Evolutionary conservation across 2,113 vertebrate genomes (phyloP).

Genomic region (Syngnathoides biaculeatus): DNA sequence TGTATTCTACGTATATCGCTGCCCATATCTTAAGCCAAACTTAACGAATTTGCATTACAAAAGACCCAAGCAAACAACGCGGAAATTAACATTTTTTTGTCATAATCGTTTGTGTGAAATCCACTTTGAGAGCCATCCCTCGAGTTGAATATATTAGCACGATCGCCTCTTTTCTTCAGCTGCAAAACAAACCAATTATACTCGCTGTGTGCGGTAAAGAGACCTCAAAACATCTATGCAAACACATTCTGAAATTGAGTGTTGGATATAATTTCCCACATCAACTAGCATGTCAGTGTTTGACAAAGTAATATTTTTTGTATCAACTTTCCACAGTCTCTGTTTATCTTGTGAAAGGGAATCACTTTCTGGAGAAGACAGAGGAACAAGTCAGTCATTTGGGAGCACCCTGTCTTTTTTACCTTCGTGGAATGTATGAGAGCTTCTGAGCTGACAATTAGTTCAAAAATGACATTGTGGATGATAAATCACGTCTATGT

Average conservation of each 20-base stretch:
- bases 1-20: not conserved
- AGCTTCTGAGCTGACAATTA: not conserved
- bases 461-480: not conserved
- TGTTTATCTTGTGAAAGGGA: conserved; percentile 12
- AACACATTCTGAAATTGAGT: conserved; percentile 18
- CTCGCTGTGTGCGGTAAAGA: conserved; percentile 33
- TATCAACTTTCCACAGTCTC: conserved; percentile 6
- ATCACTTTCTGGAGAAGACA: conserved; percentile 4
- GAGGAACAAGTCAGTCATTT: conserved; percentile 13
- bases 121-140: conserved; percentile 62
- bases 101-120: conserved; percentile 71
- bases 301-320: conserved; percentile 13
- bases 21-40: conserved; percentile 40
- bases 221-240: conserved; percentile 23
- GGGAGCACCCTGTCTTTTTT: conserved; percentile 21
- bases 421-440: not conserved
- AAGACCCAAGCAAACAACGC: conserved; percentile 58
- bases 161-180: conserved; percentile 21
- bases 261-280: not conserved
- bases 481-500: not conserved
- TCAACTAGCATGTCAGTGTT: conserved; percentile 18
- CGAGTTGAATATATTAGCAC: conserved; percentile 62
- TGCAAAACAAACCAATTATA: conserved; percentile 53
- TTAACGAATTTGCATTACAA: conserved; percentile 70
- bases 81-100: conserved; percentile 58